These are phyloP conservation scores for Papilio polytes DNA, from an alignment of 1,140 invertebrate genomes.

Conservation along the genomic window DNA sequence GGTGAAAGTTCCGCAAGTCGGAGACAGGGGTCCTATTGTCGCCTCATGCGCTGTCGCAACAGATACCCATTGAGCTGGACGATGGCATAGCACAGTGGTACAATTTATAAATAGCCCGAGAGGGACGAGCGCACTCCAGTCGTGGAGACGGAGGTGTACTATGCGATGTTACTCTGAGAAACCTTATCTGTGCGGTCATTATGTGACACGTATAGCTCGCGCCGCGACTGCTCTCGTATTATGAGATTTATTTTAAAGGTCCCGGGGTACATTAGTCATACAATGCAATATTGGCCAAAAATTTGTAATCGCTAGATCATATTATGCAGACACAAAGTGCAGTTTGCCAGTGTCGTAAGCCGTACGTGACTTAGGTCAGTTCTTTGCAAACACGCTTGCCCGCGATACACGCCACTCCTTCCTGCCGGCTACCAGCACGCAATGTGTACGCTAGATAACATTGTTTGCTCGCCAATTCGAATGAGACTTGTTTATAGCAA, in stretches of 20 bases:
- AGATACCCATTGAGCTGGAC: background rate
- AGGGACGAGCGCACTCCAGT: conserved; percentile 25
- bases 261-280: background rate
- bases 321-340: background rate
- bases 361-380: conserved; percentile 19
- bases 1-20: background rate
- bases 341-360: background rate
- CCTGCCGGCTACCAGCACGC: background rate
- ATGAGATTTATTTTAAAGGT: background rate
- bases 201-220: background rate
- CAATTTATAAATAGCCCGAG: conserved; percentile 32
- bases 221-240: conserved; percentile 15
- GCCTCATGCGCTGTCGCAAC: background rate
- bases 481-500: background rate
- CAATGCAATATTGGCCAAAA: too few relatives aligned
- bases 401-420: conserved; percentile 10
- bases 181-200: conserved; percentile 51
- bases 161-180: conserved; percentile 45
- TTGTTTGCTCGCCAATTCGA: conserved; percentile 10
- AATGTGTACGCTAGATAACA: conserved; percentile 24
- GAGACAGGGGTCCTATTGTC: background rate
- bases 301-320: background rate
- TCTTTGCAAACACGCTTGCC: background rate
- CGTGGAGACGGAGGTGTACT: conserved; percentile 25
- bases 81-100: background rate